Evolutionary conservation across 2,888 invertebrate genomes (phyloP).

Genomic region (Caenorhabditis virilis): DNA sequence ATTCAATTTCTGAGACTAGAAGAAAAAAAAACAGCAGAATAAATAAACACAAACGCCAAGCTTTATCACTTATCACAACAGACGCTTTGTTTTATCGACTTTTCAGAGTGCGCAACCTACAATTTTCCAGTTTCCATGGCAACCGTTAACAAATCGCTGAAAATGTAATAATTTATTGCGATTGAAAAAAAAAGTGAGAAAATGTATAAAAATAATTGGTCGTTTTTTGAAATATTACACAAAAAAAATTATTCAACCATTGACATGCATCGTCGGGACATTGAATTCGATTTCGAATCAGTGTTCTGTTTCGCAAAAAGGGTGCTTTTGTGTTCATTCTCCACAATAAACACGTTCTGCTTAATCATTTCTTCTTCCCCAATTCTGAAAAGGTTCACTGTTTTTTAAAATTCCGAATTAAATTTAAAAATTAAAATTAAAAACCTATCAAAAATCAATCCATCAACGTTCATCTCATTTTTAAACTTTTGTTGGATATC

Average conservation of each 20-base stretch:
- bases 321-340: conserved; percentile 50
- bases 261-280: conserved; percentile 36
- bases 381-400: conserved; percentile 51
- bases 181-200: neutral
- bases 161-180: neutral
- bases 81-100: too few relatives aligned
- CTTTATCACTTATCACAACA: too few relatives aligned
- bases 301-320: conserved; percentile 27
- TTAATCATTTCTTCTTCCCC: conserved; percentile 60
- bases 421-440: neutral
- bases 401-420: neutral
- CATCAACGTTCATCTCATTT: conserved; percentile 83
- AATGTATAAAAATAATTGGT: neutral
- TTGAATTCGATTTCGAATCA: conserved; percentile 21
- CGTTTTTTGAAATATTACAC: neutral
- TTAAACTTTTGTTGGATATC: conserved; percentile 85
- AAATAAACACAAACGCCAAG: too few relatives aligned
- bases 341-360: conserved; percentile 65
- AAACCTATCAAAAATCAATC: conserved; percentile 90
- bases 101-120: too few relatives aligned
- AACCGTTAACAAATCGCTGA: neutral
- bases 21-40: too few relatives aligned
- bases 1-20: too few relatives aligned
- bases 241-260: conserved; percentile 10
- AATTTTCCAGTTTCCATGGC: too few relatives aligned